phyloP scores from a whole-genome alignment of 2,888 invertebrate species.

The Drosophila monieri region DNA sequence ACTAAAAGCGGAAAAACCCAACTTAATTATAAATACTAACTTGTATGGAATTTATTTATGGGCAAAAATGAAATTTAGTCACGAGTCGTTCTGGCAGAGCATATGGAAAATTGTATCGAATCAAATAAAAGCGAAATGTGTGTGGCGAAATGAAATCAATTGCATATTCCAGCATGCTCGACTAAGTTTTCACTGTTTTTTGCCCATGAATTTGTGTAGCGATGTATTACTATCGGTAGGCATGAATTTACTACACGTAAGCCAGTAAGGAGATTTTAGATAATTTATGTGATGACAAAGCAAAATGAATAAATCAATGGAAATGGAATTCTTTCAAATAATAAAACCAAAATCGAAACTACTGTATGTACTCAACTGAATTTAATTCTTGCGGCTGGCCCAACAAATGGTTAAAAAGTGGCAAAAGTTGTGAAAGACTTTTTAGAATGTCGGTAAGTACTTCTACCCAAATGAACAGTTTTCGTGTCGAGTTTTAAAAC shows the following conservation, averaged over 20 bases:
- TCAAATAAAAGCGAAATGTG: constrained; percentile 25
- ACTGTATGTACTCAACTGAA: constrained; percentile 1
- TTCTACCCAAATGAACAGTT: constrained; percentile 9
- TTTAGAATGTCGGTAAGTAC: constrained; percentile 30
- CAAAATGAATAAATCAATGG: constrained; percentile 50
- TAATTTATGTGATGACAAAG: constrained; percentile 66
- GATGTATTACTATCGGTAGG: constrained; percentile 55
- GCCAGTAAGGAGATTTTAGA: constrained; percentile 64
- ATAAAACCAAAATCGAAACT: constrained; percentile 33
- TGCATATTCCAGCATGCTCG: constrained; percentile 21
- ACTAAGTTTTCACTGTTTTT: constrained; percentile 27
- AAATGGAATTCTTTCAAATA: constrained; percentile 55
- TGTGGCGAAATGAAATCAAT: constrained; percentile 21
- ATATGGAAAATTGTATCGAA: constrained; percentile 22
- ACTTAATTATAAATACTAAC: constrained; percentile 42
- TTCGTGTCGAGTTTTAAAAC: constrained; percentile 6
- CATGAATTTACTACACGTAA: constrained; percentile 68
- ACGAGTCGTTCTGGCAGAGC: constrained; percentile 12
- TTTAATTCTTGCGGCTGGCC: constrained; percentile 5
- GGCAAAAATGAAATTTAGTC: constrained; percentile 38
- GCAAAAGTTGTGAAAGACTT: constrained; percentile 13
- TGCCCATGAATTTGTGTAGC: constrained; percentile 32
- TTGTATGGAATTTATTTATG: constrained; percentile 47
- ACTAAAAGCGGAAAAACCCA: constrained; percentile 22
- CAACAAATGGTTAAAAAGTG: background rate